Percentiles rank a stretch among this genome's conserved stretches.
phyloP scores from a whole-genome alignment of 1,140 invertebrate species.

The Drosophila bocki region DNA sequence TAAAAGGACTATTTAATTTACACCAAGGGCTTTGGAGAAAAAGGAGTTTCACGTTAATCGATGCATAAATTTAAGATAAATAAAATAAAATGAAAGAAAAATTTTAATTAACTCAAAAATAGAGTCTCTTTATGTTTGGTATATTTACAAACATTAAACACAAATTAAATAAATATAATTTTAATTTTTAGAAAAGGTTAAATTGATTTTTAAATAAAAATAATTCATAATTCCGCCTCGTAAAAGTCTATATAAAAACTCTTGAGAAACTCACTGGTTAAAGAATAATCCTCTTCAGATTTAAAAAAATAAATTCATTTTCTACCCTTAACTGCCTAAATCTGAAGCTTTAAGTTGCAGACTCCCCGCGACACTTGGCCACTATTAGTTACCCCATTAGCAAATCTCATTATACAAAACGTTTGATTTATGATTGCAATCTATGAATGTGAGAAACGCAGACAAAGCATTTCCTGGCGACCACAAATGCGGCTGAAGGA shows the following conservation, averaged over 20 bases:
- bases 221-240: too few relatives aligned
- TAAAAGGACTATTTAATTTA: constrained; percentile 26
- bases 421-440: constrained; percentile 65
- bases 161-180: too few relatives aligned
- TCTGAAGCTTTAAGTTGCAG: constrained; percentile 5
- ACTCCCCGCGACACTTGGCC: constrained; percentile 7
- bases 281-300: not conserved
- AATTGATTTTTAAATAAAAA: too few relatives aligned
- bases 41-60: not conserved
- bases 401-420: constrained; percentile 59
- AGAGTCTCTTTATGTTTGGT: not conserved
- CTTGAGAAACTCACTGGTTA: not conserved
- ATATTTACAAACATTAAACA: too few relatives aligned
- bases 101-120: not conserved
- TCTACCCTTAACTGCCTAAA: not conserved
- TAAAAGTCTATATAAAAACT: too few relatives aligned
- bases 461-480: constrained; percentile 39
- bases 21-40: not conserved
- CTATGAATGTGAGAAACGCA: constrained; percentile 47
- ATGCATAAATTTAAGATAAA: not conserved
- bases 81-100: not conserved
- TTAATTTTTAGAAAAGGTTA: too few relatives aligned
- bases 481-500: constrained; percentile 35
- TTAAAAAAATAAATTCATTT: not conserved
- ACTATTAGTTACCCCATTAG: constrained; percentile 49